A percentile compares a stretch with the other conserved stretches of the same genome.
These are phyloP conservation scores for Drosophila heteroneura DNA, from an alignment of 2,888 invertebrate species.

Conservation along the genomic window DNA sequence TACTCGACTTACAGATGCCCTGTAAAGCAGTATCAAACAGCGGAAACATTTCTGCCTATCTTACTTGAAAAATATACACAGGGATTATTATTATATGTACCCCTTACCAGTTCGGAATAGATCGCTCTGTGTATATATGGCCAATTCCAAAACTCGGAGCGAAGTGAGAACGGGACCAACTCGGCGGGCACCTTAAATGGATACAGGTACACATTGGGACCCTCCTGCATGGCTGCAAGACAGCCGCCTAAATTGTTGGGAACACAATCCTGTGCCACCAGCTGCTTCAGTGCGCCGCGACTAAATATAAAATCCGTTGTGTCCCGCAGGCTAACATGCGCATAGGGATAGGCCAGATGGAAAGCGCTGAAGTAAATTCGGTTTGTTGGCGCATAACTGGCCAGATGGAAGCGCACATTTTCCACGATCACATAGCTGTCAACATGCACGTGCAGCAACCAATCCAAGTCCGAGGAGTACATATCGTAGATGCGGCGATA, in stretches of 20 bases:
- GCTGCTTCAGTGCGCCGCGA: conserved; percentile 90
- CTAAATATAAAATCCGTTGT: conserved; percentile 97
- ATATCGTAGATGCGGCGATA: conserved; percentile 94
- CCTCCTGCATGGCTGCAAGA: conserved; percentile 92
- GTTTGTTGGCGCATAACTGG: conserved; percentile 89
- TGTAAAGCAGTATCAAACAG: not conserved
- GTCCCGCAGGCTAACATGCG: conserved; percentile 92
- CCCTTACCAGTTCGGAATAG: conserved; percentile 87
- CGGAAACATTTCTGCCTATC: not conserved
- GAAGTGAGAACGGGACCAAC: conserved; percentile 93
- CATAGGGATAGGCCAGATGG: conserved; percentile 89
- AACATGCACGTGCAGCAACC: conserved; percentile 99
- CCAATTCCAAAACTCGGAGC: conserved; percentile 96
- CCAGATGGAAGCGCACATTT: conserved; percentile 95
- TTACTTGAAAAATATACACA: too few relatives aligned
- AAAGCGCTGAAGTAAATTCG: conserved; percentile 96
- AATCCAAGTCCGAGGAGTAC: conserved; percentile 93
- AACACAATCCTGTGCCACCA: conserved; percentile 91
- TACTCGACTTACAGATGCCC: not conserved
- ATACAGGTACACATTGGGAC: conserved; percentile 88
- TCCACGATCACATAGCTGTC: conserved; percentile 98
- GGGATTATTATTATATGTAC: not conserved
- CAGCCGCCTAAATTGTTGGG: conserved; percentile 94
- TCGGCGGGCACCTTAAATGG: conserved; percentile 97
- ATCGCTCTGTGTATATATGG: conserved; percentile 96